Conservation (phyloP, 2,797 vertebrate species). For the Pogonophryne albipinna region DNA sequence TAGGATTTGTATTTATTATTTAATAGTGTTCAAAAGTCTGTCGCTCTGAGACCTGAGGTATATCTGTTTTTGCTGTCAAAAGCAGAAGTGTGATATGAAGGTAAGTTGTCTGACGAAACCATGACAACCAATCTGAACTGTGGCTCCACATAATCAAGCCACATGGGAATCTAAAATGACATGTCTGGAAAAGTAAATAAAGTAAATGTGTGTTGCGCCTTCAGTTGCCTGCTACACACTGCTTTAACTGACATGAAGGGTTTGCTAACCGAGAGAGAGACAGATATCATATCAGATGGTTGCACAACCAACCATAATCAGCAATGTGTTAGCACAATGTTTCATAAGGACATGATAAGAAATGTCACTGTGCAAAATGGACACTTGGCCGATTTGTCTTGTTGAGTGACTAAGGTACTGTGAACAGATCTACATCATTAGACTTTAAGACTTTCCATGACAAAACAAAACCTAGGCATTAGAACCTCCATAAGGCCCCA, state of each 20-base stretch:
- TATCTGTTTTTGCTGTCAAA: neutral
- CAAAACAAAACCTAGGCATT: neutral
- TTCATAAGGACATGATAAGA: neutral
- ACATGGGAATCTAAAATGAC: too few species aligned
- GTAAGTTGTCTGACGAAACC: too few species aligned
- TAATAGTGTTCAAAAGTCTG: neutral
- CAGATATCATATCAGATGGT: neutral
- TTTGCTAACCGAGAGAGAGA: neutral
- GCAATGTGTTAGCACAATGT: neutral
- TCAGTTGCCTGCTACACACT: neutral
- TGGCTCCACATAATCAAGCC: neutral
- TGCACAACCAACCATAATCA: neutral
- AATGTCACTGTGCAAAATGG: neutral
- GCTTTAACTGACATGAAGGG: neutral
- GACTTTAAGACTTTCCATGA: neutral
- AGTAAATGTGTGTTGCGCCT: neutral
- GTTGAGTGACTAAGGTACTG: neutral
- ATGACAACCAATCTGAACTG: neutral
- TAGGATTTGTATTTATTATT: neutral
- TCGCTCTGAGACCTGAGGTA: neutral
- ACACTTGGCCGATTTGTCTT: neutral
- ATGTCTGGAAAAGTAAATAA: neutral
- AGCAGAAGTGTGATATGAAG: conserved; percentile 23
- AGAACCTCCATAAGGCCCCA: neutral
- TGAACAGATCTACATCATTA: neutral